Base-by-base conservation (phyloP, 2,113 vertebrate genomes). In the Accipiter cooperii region DNA sequence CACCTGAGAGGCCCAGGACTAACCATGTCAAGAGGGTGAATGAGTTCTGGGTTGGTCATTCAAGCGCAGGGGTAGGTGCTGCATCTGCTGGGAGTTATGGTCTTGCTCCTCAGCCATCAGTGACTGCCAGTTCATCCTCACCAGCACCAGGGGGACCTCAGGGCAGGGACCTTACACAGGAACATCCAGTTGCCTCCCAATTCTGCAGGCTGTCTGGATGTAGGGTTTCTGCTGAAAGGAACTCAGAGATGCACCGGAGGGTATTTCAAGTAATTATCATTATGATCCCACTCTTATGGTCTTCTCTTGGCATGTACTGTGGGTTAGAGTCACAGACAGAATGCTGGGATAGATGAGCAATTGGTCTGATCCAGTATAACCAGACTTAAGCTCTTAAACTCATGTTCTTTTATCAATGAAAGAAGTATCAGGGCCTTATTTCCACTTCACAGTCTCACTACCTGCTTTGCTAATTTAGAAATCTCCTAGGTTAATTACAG, bases 81-180 rank as follows among this genome's bases (percentile, higher is more conserved):
- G 47, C 8, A 3, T 17, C 65, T 74, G 15, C 42, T 73, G 36
- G 26, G 57, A 64, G 28, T 26, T 49, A 12, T 1, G 38, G 26
- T 9, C 71, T 57, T 75, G 66, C 38, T 79, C 17, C 66, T 79
- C 31, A 26, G 20, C 38, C 19, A 9, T 16, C 60, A 36, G 18
- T 8, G 25, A 36, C 6, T 26, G 5, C 10, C 18, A 44, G 34
- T 26, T 64, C 26, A 28, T 24, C 44, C 25, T 49, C n/a, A 42
- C 33, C 51, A 66, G 17, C 7, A 21, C 25, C 42, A 20, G 1
- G 0, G 38, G 46, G 17, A 3, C 19, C 14, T n/a, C 47, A 16
- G 38, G 49, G 28, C 34, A 58, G 42, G 34, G 63, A 58, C 28
- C 14, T 51, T 10, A 20, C 29, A 18, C 6, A 38, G n/a, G n/a